A percentile compares a stretch with the other conserved stretches of the same genome.
phyloP scores from a whole-genome alignment of 2,797 vertebrate genomes.

The Artibeus lituratus region DNA sequence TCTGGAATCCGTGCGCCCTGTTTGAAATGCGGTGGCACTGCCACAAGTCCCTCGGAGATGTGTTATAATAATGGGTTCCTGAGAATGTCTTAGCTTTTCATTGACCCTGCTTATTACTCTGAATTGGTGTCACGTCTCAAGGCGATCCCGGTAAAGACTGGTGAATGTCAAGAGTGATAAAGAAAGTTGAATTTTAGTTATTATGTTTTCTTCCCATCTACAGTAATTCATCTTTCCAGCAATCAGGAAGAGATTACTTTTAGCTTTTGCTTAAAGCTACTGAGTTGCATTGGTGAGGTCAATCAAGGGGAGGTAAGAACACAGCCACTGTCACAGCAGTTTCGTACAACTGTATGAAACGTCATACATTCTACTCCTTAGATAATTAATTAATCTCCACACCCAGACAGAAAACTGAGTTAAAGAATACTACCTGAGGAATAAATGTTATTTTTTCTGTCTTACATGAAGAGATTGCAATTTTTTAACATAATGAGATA shows the following conservation, averaged over 20 bases:
- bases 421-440: constrained; percentile 21
- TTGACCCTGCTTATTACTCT: constrained; percentile 73
- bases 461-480: constrained; percentile 42
- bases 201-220: constrained; percentile 39
- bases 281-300: constrained; percentile 37
- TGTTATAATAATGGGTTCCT: constrained; percentile 68
- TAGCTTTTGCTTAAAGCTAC: constrained; percentile 53
- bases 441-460: not conserved
- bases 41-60: constrained; percentile 58
- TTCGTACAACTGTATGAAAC: constrained; percentile 40
- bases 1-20: constrained; percentile 50
- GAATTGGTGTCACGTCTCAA: constrained; percentile 73
- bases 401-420: constrained; percentile 11
- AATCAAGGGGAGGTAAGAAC: not conserved
- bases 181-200: constrained; percentile 65
- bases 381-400: constrained; percentile 43
- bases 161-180: constrained; percentile 61
- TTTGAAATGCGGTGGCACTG: constrained; percentile 51
- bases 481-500: constrained; percentile 58
- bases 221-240: constrained; percentile 55
- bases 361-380: not conserved
- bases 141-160: constrained; percentile 65
- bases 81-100: constrained; percentile 70
- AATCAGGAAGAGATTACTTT: constrained; percentile 36
- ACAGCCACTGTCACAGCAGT: not conserved